Percentiles rank a stretch among this genome's conserved stretches.
These are phyloP conservation scores for Iphiclides podalirius DNA, from an alignment of 2,888 invertebrate genomes.

Conservation along the genomic window DNA sequence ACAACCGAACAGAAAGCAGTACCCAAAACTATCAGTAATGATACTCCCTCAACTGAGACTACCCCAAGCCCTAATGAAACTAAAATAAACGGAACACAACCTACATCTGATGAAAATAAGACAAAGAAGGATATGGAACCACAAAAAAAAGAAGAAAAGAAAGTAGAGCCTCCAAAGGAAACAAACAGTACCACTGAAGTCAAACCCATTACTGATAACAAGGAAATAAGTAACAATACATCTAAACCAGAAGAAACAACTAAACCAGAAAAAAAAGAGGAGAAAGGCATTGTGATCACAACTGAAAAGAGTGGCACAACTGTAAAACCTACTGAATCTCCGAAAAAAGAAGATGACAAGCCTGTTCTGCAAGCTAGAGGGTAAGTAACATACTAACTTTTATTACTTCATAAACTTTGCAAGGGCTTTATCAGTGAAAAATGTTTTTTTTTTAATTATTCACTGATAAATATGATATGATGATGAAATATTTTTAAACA, in stretches of 20 bases:
- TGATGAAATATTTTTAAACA: too few species aligned
- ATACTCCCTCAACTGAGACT: conserved; percentile 6
- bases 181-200: conserved; percentile 8
- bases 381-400: conserved; percentile 36
- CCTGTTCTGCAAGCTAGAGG: conserved; percentile 48
- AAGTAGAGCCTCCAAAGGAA: conserved; percentile 22
- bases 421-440: too few species aligned
- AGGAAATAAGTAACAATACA: conserved; percentile 25
- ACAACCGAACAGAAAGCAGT: background rate
- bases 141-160: conserved; percentile 1
- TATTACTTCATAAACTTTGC: background rate
- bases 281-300: conserved; percentile 27
- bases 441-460: background rate
- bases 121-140: conserved; percentile 13
- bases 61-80: conserved; percentile 15
- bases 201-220: conserved; percentile 8
- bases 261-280: conserved; percentile 27
- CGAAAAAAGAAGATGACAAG: conserved; percentile 34
- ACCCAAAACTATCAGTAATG: background rate
- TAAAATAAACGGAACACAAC: conserved; percentile 12
- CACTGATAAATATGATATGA: too few species aligned
- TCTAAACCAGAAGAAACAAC: conserved; percentile 30
- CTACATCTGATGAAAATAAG: conserved; percentile 14
- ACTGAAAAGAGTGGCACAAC: conserved; percentile 29
- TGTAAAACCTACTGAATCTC: conserved; percentile 34